A percentile compares a stretch with the other conserved stretches of the same genome.
phyloP scores from a whole-genome alignment of 2,888 invertebrate genomes.

The Spicauda simplicius region DNA sequence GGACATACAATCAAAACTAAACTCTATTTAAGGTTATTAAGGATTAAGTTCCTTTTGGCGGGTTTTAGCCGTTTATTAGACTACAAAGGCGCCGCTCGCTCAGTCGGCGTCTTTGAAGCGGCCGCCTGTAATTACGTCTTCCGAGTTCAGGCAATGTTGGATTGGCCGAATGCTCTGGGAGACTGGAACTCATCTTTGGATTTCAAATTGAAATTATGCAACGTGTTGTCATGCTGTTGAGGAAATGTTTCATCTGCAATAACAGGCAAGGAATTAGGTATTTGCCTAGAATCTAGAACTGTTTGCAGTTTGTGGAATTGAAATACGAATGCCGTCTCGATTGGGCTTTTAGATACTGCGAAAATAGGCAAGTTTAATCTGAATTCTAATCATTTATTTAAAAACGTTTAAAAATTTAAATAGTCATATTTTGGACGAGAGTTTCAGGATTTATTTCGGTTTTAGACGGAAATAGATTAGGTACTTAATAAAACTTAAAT shows the following conservation, averaged over 20 bases:
- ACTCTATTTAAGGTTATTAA: conserved; percentile 40
- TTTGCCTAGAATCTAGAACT: too few species aligned
- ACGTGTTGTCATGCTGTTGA: conserved; percentile 10
- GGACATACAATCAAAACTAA: conserved; percentile 38
- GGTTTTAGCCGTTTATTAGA: conserved; percentile 72
- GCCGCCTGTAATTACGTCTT: conserved; percentile 78
- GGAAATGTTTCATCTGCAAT: neutral
- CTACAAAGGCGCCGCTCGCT: conserved; percentile 77
- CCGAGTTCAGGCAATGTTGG: conserved; percentile 54
- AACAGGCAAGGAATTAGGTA: too few species aligned
- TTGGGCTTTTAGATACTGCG: too few species aligned
- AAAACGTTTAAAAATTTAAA: too few species aligned
- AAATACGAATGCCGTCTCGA: too few species aligned
- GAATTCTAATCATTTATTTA: too few species aligned
- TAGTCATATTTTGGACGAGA: too few species aligned
- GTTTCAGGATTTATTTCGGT: too few species aligned
- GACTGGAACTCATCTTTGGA: conserved; percentile 45
- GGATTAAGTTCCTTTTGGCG: conserved; percentile 43
- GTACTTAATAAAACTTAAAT: too few species aligned
- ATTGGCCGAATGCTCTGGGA: conserved; percentile 47
- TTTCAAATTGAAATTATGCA: conserved; percentile 37
- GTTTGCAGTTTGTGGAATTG: too few species aligned
- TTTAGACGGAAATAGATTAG: too few species aligned
- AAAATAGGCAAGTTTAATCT: too few species aligned
- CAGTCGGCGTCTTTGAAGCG: conserved; percentile 76